Conservation (phyloP, 2,888 invertebrate species). For the Lypha dubia region DNA sequence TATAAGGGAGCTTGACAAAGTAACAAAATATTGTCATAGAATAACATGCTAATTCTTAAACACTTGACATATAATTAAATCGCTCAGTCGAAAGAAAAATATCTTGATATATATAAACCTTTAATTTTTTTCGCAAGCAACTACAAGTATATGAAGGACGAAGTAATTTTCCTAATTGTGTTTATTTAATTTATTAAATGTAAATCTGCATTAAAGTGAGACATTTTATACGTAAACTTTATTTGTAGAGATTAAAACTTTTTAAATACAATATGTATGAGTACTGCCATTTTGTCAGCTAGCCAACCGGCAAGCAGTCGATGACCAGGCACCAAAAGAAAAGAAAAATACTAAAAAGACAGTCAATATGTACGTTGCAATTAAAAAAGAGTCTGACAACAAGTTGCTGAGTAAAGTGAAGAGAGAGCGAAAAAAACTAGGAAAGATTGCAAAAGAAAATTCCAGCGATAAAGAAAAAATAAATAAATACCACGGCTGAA, state of each 20-base stretch:
- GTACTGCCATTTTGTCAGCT: too few relatives aligned
- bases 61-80: too few relatives aligned
- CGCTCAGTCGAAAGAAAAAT: too few relatives aligned
- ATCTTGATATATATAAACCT: too few relatives aligned
- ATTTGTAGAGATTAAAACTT: conserved; percentile 18
- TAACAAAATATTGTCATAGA: too few relatives aligned
- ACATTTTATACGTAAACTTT: not conserved
- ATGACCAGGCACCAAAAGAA: conserved; percentile 53
- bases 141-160: too few relatives aligned
- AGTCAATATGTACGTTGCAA: conserved; percentile 29
- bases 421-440: conserved; percentile 24
- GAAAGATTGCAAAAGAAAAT: conserved; percentile 53
- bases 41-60: too few relatives aligned
- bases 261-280: not conserved
- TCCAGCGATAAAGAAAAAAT: conserved; percentile 25
- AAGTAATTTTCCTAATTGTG: too few relatives aligned
- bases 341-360: not conserved
- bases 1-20: too few relatives aligned
- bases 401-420: conserved; percentile 16
- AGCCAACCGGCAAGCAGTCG: conserved; percentile 23
- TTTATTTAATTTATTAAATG: not conserved
- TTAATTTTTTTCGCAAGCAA: too few relatives aligned
- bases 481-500: conserved; percentile 28
- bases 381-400: conserved; percentile 41
- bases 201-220: not conserved